Evolutionary conservation across 2,888 invertebrate genomes (phyloP).

Genomic region (Stegophylla sp.): DNA sequence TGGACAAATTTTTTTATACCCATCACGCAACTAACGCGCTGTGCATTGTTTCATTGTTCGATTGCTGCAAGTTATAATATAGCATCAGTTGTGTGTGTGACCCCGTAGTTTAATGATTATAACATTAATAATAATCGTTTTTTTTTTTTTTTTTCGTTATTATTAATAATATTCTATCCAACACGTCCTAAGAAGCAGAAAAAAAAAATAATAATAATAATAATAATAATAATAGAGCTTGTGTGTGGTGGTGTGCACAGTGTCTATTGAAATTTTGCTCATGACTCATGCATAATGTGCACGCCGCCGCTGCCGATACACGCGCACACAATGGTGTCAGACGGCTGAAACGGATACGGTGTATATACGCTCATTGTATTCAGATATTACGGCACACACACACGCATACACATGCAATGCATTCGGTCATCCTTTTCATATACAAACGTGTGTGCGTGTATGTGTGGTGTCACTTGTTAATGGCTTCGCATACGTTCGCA

Average conservation of each 20-base stretch:
- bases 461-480: constrained; percentile 53
- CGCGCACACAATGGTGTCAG: constrained; percentile 28
- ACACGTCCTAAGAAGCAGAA: constrained; percentile 14
- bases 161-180: constrained; percentile 37
- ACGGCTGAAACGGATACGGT: constrained; percentile 35
- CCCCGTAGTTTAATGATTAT: background rate
- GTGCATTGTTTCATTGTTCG: background rate
- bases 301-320: background rate
- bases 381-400: constrained; percentile 34
- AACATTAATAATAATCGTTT: background rate
- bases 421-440: constrained; percentile 39
- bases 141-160: constrained; percentile 13
- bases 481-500: constrained; percentile 27
- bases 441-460: background rate
- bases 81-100: too few relatives aligned
- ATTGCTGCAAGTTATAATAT: too few relatives aligned
- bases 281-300: constrained; percentile 45
- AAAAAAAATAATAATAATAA: constrained; percentile 9
- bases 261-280: constrained; percentile 53
- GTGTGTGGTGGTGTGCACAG: too few relatives aligned
- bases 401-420: background rate
- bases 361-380: constrained; percentile 42
- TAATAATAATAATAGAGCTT: background rate
- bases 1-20: background rate
- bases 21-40: background rate